Percentiles rank a stretch among this genome's conserved stretches.
These are phyloP conservation scores for Eupithecia dodoneata DNA, from an alignment of 2,888 invertebrate species.

Conservation along the genomic window DNA sequence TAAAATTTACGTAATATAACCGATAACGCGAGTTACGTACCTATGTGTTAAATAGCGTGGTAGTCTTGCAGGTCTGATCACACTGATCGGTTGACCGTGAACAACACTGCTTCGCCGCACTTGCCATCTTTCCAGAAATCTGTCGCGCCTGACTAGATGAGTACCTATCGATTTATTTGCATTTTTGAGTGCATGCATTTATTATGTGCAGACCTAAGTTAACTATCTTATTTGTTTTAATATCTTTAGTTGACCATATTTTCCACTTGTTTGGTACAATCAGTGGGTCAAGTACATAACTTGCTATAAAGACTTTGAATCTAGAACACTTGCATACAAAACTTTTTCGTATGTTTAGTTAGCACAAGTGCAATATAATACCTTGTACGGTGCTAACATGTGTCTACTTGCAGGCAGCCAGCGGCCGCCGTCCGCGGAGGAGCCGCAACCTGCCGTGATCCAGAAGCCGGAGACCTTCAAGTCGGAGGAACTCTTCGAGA, in stretches of 20 bases:
- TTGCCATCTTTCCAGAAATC: not conserved
- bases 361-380: not conserved
- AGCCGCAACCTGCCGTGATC: constrained; percentile 55
- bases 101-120: not conserved
- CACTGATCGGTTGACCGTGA: not conserved
- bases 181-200: constrained; percentile 2
- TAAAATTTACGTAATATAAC: too few species aligned
- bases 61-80: too few species aligned
- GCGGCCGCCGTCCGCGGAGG: constrained; percentile 47
- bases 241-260: constrained; percentile 11
- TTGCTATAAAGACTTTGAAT: not conserved
- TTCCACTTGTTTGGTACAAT: constrained; percentile 23
- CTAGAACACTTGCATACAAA: constrained; percentile 25
- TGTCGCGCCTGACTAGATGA: not conserved
- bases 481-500: constrained; percentile 59
- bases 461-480: constrained; percentile 63
- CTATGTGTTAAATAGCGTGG: too few species aligned
- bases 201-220: not conserved
- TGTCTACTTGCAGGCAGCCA: constrained; percentile 46
- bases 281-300: not conserved
- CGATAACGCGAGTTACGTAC: too few species aligned
- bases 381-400: constrained; percentile 20
- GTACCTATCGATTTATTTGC: not conserved
- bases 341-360: not conserved
- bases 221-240: not conserved